Evolutionary conservation across 2,888 invertebrate genomes (phyloP).

Genomic region (Allygus modestus): DNA sequence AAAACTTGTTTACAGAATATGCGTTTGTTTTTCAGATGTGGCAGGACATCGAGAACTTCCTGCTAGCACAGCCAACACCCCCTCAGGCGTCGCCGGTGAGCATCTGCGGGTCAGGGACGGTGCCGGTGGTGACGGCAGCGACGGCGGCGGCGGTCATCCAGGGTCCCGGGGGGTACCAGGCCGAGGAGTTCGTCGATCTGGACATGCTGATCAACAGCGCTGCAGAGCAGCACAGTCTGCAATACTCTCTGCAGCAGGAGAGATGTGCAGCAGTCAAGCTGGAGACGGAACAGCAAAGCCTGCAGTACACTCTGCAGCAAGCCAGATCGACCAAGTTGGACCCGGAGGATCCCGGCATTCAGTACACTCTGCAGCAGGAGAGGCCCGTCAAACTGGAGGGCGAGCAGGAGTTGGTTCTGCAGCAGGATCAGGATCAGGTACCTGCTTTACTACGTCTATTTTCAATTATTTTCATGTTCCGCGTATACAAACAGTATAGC

Average conservation of each 20-base stretch:
- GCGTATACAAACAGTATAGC: no score
- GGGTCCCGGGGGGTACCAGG: slow-evolving; percentile 66
- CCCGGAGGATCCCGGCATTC: slow-evolving; percentile 46
- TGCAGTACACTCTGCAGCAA: slow-evolving; percentile 58
- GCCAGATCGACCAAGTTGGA: slow-evolving; percentile 23
- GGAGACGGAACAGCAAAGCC: slow-evolving; percentile 39
- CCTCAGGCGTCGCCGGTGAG: slow-evolving; percentile 72
- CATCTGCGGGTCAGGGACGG: slow-evolving; percentile 69
- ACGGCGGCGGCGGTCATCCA: slow-evolving; percentile 13
- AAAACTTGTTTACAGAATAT: neutral
- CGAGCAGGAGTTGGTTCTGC: slow-evolving; percentile 32
- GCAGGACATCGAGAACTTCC: slow-evolving; percentile 76
- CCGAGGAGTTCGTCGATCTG: slow-evolving; percentile 74
- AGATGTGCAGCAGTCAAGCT: slow-evolving; percentile 57
- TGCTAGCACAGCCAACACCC: slow-evolving; percentile 73
- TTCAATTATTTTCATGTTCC: no score
- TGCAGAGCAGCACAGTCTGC: slow-evolving; percentile 73
- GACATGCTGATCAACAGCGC: slow-evolving; percentile 74
- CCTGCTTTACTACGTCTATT: no score
- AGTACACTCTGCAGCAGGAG: slow-evolving; percentile 54
- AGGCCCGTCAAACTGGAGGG: slow-evolving; percentile 31
- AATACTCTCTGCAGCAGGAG: slow-evolving; percentile 63
- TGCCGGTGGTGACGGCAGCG: slow-evolving; percentile 46
- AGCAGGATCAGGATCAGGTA: slow-evolving; percentile 60
- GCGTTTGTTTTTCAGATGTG: slow-evolving; percentile 73